Conservation (phyloP, 2,113 vertebrate genomes). For the Atherinomorus stipes region DNA sequence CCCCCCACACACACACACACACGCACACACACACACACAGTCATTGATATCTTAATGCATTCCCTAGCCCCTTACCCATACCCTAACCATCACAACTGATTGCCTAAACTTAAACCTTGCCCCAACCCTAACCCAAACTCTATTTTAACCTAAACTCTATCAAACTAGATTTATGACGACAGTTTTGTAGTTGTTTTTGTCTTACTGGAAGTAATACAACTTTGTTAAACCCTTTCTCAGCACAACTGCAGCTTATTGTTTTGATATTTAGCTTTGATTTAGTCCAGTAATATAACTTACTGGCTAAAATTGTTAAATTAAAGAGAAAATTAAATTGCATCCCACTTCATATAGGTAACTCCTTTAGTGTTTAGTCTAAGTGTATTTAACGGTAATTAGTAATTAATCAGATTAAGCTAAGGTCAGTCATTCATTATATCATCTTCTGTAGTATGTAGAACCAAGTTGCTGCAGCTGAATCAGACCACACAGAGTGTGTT, state of each 20-base stretch:
- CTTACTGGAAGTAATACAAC: not conserved
- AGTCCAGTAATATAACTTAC: constrained; percentile 8
- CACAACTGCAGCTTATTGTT: not conserved
- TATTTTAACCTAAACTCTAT: too few species aligned
- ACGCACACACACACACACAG: too few species aligned
- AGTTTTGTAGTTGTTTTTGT: not conserved
- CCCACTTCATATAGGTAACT: constrained; percentile 15
- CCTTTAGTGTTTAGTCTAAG: not conserved
- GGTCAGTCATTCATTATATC: not conserved
- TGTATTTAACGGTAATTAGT: not conserved
- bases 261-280: constrained; percentile 8
- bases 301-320: not conserved
- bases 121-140: too few species aligned
- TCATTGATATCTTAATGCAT: too few species aligned
- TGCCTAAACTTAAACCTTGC: too few species aligned
- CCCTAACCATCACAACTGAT: too few species aligned
- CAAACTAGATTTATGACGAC: too few species aligned
- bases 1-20: too few species aligned
- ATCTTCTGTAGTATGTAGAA: constrained; percentile 19
- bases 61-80: too few species aligned
- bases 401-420: not conserved
- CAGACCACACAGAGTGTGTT: constrained; percentile 34
- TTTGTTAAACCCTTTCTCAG: constrained; percentile 1
- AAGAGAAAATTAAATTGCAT: constrained; percentile 4
- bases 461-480: constrained; percentile 15